Conservation (phyloP, 1,140 invertebrate species). For the Trichoplusia ni region DNA sequence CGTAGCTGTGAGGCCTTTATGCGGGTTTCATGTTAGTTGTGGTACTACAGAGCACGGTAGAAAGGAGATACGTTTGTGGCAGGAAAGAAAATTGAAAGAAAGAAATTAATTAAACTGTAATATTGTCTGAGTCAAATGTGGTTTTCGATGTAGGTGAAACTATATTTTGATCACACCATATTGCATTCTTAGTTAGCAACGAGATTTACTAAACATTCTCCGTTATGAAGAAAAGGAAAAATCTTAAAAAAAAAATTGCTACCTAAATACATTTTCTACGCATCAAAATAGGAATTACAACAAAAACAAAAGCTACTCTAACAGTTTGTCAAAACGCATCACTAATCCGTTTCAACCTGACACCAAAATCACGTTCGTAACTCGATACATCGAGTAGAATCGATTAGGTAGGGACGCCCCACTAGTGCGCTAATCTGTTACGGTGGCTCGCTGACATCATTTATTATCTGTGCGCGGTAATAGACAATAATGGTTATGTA, state of each 20-base stretch:
- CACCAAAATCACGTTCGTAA: constrained; percentile 24
- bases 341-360: constrained; percentile 14
- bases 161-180: too few species aligned
- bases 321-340: constrained; percentile 20
- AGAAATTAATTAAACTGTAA: too few species aligned
- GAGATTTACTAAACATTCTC: too few species aligned
- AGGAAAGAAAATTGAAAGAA: too few species aligned
- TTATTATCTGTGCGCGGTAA: constrained; percentile 12
- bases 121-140: too few species aligned
- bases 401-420: constrained; percentile 22
- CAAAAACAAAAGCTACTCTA: background rate
- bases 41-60: too few species aligned
- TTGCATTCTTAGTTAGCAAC: too few species aligned
- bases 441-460: constrained; percentile 19
- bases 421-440: constrained; percentile 17
- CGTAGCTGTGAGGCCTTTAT: background rate
- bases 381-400: constrained; percentile 25
- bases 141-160: too few species aligned
- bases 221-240: too few species aligned
- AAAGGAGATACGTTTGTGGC: too few species aligned
- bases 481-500: constrained; percentile 5
- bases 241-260: too few species aligned
- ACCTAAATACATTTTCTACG: background rate
- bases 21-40: constrained; percentile 15
- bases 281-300: background rate